phyloP scores from a whole-genome alignment of 2,888 invertebrate species.

The Melanchra persicariae region DNA sequence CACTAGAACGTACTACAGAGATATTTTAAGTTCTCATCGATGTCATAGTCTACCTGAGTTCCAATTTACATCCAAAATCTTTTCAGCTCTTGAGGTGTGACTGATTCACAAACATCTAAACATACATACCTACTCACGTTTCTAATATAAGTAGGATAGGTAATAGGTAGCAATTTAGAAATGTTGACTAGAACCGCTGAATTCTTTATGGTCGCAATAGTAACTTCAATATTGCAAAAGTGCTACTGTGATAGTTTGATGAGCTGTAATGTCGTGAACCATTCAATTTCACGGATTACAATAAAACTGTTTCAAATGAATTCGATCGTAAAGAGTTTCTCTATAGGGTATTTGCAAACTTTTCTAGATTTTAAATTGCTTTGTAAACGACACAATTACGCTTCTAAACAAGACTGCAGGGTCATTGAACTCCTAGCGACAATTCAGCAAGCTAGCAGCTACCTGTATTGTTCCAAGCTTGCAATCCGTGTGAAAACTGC shows the following conservation, averaged over 20 bases:
- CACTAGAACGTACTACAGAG: not conserved
- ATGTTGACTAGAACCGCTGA: not conserved
- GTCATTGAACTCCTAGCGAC: conserved; percentile 79
- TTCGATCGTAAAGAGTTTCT: conserved; percentile 57
- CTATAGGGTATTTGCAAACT: conserved; percentile 53
- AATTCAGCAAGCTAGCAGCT: conserved; percentile 74
- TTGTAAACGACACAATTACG: conserved; percentile 64
- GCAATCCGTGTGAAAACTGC: conserved; percentile 86
- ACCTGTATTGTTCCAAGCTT: conserved; percentile 82
- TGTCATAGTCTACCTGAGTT: not conserved
- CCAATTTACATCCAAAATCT: not conserved
- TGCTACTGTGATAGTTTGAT: conserved; percentile 45
- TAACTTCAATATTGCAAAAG: conserved; percentile 46
- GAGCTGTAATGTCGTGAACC: conserved; percentile 42
- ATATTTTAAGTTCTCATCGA: not conserved
- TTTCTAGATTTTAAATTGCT: conserved; percentile 60
- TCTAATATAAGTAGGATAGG: not conserved
- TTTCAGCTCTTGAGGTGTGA: not conserved
- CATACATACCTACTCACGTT: not conserved
- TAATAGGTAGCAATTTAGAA: not conserved
- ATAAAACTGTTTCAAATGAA: conserved; percentile 55
- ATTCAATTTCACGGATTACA: conserved; percentile 60
- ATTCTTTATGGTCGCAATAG: not conserved
- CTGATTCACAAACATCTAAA: not conserved
- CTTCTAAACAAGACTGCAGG: conserved; percentile 66